phyloP scores from a whole-genome alignment of 2,113 vertebrate species.

The Rynchops niger region DNA sequence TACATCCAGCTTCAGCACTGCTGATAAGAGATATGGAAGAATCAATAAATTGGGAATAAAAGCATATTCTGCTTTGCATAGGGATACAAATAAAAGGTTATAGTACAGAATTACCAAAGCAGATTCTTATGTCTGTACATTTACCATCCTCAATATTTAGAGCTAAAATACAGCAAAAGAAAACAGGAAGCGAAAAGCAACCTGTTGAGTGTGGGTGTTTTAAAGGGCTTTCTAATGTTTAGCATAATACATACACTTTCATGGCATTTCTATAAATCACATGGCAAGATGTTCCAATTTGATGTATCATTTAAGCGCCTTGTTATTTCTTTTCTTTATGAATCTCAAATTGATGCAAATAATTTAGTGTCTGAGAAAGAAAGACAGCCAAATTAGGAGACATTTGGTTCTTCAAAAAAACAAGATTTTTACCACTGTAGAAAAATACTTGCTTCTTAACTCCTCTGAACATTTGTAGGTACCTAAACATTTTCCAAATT shows the following conservation, averaged over 20 bases:
- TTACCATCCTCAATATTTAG: neutral
- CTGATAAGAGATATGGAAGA: neutral
- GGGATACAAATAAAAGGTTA: neutral
- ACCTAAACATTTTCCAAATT: neutral
- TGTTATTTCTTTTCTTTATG: neutral
- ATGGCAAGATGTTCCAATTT: neutral
- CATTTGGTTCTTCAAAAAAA: neutral
- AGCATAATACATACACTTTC: neutral
- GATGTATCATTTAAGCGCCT: neutral
- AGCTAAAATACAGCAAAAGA: neutral
- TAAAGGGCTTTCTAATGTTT: constrained; percentile 4
- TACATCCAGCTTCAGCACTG: neutral
- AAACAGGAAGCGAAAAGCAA: neutral
- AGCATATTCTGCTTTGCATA: neutral
- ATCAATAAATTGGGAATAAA: neutral
- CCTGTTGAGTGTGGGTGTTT: constrained; percentile 24
- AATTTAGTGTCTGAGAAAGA: neutral
- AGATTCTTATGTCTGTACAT: neutral
- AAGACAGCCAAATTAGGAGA: neutral
- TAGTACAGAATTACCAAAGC: neutral
- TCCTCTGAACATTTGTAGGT: neutral
- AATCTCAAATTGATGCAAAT: neutral
- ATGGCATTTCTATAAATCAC: constrained; percentile 2
- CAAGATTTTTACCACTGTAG: neutral
- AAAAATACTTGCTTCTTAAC: neutral